A percentile compares a stretch with the other conserved stretches of the same genome.
These are phyloP conservation scores for Danaus melanippus DNA, from an alignment of 1,140 invertebrate species.

Conservation along the genomic window DNA sequence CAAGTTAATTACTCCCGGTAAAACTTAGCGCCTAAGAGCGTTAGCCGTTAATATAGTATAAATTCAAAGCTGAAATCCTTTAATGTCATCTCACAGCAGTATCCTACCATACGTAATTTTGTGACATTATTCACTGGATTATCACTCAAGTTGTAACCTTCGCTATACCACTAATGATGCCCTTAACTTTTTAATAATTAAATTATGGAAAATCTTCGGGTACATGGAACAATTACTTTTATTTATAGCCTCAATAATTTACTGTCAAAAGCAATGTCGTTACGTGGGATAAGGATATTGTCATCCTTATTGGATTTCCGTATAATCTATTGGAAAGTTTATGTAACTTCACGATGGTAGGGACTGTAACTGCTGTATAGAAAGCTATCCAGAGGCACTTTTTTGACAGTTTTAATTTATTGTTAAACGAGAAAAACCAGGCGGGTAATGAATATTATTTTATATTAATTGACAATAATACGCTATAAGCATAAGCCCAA, in stretches of 20 bases:
- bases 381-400: conserved; percentile 15
- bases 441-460: conserved; percentile 19
- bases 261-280: conserved; percentile 45
- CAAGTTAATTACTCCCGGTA: conserved; percentile 62
- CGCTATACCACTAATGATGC: conserved; percentile 37
- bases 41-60: conserved; percentile 53
- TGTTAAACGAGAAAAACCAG: conserved; percentile 16
- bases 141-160: conserved; percentile 37
- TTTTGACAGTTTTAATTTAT: conserved; percentile 30
- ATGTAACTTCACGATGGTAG: conserved; percentile 25
- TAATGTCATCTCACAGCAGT: conserved; percentile 38
- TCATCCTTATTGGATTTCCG: conserved; percentile 46
- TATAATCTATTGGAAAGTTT: conserved; percentile 36
- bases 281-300: conserved; percentile 38
- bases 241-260: conserved; percentile 62
- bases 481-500: too few species aligned
- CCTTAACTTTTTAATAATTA: conserved; percentile 59
- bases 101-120: conserved; percentile 13
- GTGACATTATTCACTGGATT: conserved; percentile 28
- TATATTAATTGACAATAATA: conserved; percentile 2
- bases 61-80: conserved; percentile 53
- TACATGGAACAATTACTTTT: conserved; percentile 60
- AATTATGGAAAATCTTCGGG: conserved; percentile 59
- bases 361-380: conserved; percentile 16
- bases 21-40: conserved; percentile 60